Percentiles rank a stretch among this genome's conserved stretches.
Conservation (phyloP, 2,797 vertebrate genomes). For the Neostethus bicornis region DNA sequence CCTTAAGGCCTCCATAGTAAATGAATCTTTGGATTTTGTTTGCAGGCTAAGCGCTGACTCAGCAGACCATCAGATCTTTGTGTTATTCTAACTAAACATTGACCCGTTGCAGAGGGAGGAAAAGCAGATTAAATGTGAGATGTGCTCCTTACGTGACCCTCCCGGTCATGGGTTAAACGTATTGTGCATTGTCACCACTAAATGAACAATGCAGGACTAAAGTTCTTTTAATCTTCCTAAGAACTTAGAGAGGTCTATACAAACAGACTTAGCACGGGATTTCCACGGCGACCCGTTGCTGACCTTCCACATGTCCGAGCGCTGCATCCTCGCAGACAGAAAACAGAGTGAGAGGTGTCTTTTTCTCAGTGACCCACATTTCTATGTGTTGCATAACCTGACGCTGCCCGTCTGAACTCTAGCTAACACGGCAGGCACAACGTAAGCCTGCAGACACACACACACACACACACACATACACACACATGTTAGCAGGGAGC, state of each 20-base stretch:
- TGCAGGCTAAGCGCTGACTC: too few relatives aligned
- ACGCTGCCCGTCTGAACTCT: constrained; percentile 57
- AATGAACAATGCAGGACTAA: constrained; percentile 2
- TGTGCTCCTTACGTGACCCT: background rate
- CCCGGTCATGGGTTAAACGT: background rate
- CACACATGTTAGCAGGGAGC: constrained; percentile 48
- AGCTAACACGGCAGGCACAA: constrained; percentile 40
- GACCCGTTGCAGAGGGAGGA: too few relatives aligned
- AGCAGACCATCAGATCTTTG: too few relatives aligned
- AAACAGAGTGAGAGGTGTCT: background rate
- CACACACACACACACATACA: constrained; percentile 28
- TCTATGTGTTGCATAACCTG: constrained; percentile 72
- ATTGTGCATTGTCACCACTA: constrained; percentile 4
- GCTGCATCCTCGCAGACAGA: too few relatives aligned
- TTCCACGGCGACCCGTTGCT: background rate
- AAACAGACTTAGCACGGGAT: constrained; percentile 9
- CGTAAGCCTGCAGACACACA: constrained; percentile 34
- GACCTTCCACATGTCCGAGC: too few relatives aligned
- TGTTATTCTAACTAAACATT: background rate
- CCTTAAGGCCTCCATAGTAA: too few relatives aligned
- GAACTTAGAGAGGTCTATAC: constrained; percentile 9
- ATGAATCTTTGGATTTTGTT: too few relatives aligned
- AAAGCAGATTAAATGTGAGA: background rate
- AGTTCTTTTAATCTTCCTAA: constrained; percentile 4
- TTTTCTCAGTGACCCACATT: constrained; percentile 42